phyloP scores from a whole-genome alignment of 2,797 vertebrate genomes.

The Chaunax sp. region DNA sequence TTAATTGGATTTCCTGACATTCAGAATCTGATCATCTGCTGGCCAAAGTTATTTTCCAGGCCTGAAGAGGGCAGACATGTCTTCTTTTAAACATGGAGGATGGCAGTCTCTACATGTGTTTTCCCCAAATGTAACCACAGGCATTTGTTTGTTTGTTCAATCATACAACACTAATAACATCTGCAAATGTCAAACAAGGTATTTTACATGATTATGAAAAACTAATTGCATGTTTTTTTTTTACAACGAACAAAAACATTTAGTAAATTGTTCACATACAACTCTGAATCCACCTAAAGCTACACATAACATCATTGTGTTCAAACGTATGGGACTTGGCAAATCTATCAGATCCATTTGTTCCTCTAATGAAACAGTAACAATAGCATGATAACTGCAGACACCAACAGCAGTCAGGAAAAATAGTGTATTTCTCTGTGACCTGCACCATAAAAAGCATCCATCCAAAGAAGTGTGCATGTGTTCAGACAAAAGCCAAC shows the following conservation, averaged over 20 bases:
- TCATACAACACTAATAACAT: constrained; percentile 4
- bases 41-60: constrained; percentile 80
- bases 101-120: constrained; percentile 8
- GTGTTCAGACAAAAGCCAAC: constrained; percentile 64
- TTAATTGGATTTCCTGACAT: constrained; percentile 72
- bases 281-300: constrained; percentile 32
- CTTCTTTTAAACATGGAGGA: constrained; percentile 39
- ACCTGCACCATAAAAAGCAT: constrained; percentile 75
- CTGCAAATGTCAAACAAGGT: neutral
- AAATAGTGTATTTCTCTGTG: constrained; percentile 79
- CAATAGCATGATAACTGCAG: constrained; percentile 75
- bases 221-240: neutral
- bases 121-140: constrained; percentile 1
- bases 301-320: constrained; percentile 15
- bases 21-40: constrained; percentile 41
- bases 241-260: constrained; percentile 3
- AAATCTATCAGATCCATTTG: constrained; percentile 70
- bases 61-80: constrained; percentile 86
- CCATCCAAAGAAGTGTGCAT: constrained; percentile 65
- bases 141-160: constrained; percentile 19
- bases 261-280: constrained; percentile 7
- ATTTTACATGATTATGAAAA: constrained; percentile 2
- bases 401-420: constrained; percentile 72
- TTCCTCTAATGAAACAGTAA: constrained; percentile 73
- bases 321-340: constrained; percentile 40